These are phyloP conservation scores for Spialia ferax DNA, from an alignment of 2,888 invertebrate genomes.

Conservation along the genomic window DNA sequence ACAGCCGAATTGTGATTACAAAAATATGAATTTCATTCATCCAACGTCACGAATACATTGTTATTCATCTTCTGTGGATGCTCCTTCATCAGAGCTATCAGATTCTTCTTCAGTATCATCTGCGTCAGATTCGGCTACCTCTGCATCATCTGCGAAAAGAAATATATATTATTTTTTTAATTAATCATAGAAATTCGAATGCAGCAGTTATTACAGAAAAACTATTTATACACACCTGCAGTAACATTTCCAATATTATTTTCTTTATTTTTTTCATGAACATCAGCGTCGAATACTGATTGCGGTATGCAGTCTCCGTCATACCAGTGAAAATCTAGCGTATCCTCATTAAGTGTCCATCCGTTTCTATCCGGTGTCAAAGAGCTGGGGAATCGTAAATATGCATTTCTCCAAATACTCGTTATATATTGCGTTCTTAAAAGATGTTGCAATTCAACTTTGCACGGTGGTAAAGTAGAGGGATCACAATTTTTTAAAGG, in stretches of 20 bases:
- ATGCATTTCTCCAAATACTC: conserved; percentile 15
- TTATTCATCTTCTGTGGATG: neutral
- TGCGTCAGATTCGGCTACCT: neutral
- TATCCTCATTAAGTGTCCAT: conserved; percentile 9
- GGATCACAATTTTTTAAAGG: conserved; percentile 21
- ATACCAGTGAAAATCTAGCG: neutral
- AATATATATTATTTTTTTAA: neutral
- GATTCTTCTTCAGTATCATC: neutral
- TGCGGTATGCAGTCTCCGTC: neutral
- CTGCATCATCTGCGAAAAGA: conserved; percentile 5
- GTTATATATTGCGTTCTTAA: conserved; percentile 17
- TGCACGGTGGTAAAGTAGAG: conserved; percentile 16
- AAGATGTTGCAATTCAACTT: conserved; percentile 18
- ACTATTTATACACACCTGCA: conserved; percentile 6
- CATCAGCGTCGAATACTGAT: neutral
- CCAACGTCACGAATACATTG: too few species aligned
- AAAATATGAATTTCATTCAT: too few species aligned
- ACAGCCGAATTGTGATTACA: too few species aligned
- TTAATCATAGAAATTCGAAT: conserved; percentile 4
- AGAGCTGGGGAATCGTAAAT: conserved; percentile 13
- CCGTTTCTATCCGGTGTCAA: conserved; percentile 15
- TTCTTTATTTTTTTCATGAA: conserved; percentile 5
- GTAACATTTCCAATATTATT: conserved; percentile 6
- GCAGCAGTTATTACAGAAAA: conserved; percentile 1
- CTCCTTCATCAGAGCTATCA: conserved; percentile 8